Evolutionary conservation across 2,888 invertebrate genomes (phyloP).

Genomic region (Eilema griseolum): DNA sequence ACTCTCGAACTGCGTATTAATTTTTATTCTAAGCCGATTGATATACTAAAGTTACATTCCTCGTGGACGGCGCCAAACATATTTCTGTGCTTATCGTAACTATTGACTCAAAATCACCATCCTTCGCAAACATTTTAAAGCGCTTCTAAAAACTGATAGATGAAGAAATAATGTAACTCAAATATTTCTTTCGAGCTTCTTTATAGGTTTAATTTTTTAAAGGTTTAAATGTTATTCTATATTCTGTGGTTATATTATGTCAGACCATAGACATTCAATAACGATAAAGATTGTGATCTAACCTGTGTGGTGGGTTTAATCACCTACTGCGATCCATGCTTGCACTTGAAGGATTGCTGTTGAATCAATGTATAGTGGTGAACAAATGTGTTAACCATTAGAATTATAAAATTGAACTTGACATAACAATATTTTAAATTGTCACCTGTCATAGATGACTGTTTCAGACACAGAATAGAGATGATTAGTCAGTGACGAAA

Average conservation of each 20-base stretch:
- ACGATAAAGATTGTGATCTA: constrained; percentile 42
- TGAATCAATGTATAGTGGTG: constrained; percentile 25
- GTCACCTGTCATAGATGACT: too few relatives aligned
- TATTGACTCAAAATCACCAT: constrained; percentile 29
- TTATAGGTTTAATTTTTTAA: constrained; percentile 25
- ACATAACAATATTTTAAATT: too few relatives aligned
- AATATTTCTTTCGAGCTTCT: constrained; percentile 9
- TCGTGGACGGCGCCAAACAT: constrained; percentile 40
- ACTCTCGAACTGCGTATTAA: too few relatives aligned
- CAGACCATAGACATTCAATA: constrained; percentile 37
- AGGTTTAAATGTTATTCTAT: constrained; percentile 33
- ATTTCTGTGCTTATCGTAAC: constrained; percentile 21
- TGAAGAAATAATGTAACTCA: constrained; percentile 4
- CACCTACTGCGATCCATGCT: constrained; percentile 22
- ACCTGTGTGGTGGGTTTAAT: constrained; percentile 29
- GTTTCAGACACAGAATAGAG: too few relatives aligned
- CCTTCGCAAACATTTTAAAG: constrained; percentile 44
- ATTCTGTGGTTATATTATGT: constrained; percentile 17
- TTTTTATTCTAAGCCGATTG: too few relatives aligned
- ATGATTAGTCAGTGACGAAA: not conserved
- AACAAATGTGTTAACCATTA: constrained; percentile 19
- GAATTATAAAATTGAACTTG: not conserved
- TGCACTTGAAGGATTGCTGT: constrained; percentile 37
- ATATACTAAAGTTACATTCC: constrained; percentile 17
- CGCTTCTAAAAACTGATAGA: constrained; percentile 28